Evolutionary conservation across 2,797 vertebrate species (phyloP).

Genomic region (Anguilla obscura): DNA sequence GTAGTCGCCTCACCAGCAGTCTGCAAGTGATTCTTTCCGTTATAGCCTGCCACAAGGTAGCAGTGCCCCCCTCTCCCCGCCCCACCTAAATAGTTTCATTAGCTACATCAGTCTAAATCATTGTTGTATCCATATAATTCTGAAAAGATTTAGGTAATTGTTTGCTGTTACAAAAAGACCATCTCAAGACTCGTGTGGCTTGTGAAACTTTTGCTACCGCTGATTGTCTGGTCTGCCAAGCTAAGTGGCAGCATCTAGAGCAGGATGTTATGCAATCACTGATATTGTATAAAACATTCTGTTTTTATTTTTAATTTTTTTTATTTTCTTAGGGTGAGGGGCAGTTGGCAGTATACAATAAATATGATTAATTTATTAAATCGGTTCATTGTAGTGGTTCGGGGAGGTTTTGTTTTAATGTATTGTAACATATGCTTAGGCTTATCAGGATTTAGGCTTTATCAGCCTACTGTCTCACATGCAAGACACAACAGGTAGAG

Average conservation of each 20-base stretch:
- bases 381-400: background rate
- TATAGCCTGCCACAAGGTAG: background rate
- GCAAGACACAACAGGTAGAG: background rate
- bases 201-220: background rate
- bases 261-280: background rate
- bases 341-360: background rate
- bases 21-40: background rate
- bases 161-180: conserved; percentile 2
- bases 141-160: background rate
- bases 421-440: background rate
- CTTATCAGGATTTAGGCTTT: background rate
- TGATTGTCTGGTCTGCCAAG: background rate
- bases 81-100: background rate
- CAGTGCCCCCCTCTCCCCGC: background rate
- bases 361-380: background rate
- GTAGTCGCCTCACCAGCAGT: background rate
- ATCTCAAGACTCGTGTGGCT: background rate
- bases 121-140: background rate
- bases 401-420: background rate
- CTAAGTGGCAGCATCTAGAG: background rate
- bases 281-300: background rate
- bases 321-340: background rate
- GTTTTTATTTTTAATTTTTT: background rate
- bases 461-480: too few species aligned
- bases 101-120: background rate